phyloP scores from a whole-genome alignment of 2,797 vertebrate species.

The Sebastes oblongus region DNA sequence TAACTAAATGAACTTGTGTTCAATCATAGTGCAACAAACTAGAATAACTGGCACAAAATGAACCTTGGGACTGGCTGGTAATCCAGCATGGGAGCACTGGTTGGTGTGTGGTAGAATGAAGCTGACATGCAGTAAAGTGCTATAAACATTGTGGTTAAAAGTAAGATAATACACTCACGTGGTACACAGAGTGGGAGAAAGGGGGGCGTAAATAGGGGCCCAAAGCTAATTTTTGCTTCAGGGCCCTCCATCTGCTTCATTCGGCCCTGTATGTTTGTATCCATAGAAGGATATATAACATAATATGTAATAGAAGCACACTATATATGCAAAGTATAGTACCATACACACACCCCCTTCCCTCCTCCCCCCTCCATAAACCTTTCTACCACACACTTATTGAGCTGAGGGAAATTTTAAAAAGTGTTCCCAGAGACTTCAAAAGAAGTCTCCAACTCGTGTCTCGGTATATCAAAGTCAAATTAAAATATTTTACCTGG shows the following conservation, averaged over 20 bases:
- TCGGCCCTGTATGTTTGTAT: neutral
- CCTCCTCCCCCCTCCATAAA: fast-evolving
- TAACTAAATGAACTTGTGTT: neutral
- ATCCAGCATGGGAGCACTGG: neutral
- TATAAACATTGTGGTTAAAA: neutral
- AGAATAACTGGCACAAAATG: neutral
- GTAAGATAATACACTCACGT: neutral
- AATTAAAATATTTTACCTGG: conserved; percentile 61
- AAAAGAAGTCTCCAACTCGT: conserved; percentile 40
- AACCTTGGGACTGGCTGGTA: neutral
- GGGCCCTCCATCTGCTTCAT: neutral
- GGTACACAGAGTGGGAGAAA: neutral
- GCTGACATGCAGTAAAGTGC: neutral
- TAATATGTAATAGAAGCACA: neutral
- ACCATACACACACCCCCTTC: neutral
- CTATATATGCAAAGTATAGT: neutral
- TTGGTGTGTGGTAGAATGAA: neutral
- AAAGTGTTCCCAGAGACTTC: conserved; percentile 37
- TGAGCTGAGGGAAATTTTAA: conserved; percentile 13
- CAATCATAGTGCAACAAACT: neutral
- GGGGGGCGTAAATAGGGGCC: neutral
- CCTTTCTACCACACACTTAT: neutral
- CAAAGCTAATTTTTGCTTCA: neutral
- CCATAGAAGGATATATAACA: neutral
- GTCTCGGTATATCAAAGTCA: conserved; percentile 52